These are phyloP conservation scores for Ia io DNA, from an alignment of 2,113 vertebrate genomes.

Conservation along the genomic window DNA sequence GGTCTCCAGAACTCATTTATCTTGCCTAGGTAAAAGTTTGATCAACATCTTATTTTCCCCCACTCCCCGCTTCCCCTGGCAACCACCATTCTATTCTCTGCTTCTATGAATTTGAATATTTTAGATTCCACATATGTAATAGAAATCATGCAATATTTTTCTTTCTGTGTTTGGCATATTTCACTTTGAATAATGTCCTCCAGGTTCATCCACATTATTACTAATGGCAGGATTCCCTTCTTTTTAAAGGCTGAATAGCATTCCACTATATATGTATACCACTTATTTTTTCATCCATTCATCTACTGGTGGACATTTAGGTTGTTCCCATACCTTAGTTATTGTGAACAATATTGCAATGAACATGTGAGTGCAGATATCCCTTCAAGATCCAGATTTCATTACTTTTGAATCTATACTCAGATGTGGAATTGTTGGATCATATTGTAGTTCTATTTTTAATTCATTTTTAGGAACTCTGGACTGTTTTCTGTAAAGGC, in stretches of 20 bases:
- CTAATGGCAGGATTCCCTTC: background rate
- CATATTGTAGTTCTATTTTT: background rate
- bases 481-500: background rate
- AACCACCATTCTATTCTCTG: background rate
- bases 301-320: background rate
- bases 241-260: background rate
- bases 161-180: background rate
- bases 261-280: background rate
- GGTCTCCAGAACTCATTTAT: background rate
- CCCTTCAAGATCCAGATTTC: background rate
- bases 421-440: background rate
- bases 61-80: fast-evolving
- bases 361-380: background rate
- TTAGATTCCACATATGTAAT: background rate
- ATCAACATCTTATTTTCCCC: background rate
- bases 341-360: background rate
- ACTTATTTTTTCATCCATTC: background rate
- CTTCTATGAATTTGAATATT: background rate
- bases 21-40: background rate
- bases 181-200: background rate
- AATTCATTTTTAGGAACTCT: background rate
- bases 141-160: background rate
- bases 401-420: background rate
- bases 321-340: background rate
- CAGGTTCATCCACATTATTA: background rate